These are phyloP conservation scores for Dromiciops gliroides DNA, from an alignment of 2,113 vertebrate genomes.

Conservation along the genomic window DNA sequence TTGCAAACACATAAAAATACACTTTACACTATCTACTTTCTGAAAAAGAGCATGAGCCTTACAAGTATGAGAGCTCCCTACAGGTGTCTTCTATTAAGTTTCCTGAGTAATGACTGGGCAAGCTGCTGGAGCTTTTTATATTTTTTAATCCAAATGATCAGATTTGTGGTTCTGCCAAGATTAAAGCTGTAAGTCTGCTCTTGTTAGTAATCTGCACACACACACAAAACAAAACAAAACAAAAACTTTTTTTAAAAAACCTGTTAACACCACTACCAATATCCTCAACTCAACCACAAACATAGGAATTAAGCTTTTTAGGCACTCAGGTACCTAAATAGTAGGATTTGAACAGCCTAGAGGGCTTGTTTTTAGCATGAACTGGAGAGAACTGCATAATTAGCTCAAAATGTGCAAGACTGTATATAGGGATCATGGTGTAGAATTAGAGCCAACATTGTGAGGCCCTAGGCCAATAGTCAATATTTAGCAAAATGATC, in stretches of 20 bases:
- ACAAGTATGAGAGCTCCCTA: conserved; percentile 26
- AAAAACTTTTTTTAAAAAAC: neutral
- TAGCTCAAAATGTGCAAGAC: conserved; percentile 37
- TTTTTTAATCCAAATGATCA: conserved; percentile 14
- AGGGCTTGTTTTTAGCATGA: conserved; percentile 14
- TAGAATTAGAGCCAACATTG: conserved; percentile 16
- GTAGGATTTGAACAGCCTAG: conserved; percentile 40
- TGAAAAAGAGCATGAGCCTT: conserved; percentile 42
- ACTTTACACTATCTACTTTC: conserved; percentile 22
- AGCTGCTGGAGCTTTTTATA: conserved; percentile 3
- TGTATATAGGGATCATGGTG: neutral
- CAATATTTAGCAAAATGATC: conserved; percentile 31
- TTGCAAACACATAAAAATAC: neutral
- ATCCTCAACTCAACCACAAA: neutral
- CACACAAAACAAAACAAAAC: conserved; percentile 43
- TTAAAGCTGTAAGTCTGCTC: conserved; percentile 31
- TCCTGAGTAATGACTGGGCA: conserved; percentile 8
- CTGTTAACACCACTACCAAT: neutral
- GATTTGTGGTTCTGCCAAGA: conserved; percentile 51
- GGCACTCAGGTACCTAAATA: neutral
- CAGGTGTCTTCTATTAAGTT: conserved; percentile 54
- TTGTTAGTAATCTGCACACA: conserved; percentile 43
- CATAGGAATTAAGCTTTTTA: neutral
- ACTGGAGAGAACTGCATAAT: neutral
- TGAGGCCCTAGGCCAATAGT: neutral